Evolutionary conservation across 2,888 invertebrate genomes (phyloP).

Genomic region (Fabriciana adippe): DNA sequence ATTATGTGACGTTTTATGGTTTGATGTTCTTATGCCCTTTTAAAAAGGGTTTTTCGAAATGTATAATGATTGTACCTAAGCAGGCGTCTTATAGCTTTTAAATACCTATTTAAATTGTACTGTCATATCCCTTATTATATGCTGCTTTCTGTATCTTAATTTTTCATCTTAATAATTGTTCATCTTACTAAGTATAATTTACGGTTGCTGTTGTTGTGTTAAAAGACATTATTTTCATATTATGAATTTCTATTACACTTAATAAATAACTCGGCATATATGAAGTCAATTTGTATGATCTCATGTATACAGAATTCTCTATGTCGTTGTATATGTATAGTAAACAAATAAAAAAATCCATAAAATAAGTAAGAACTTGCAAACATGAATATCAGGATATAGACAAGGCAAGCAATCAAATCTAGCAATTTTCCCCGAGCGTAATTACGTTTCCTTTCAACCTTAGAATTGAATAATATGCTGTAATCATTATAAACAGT

Average conservation of each 20-base stretch:
- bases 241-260: too few relatives aligned
- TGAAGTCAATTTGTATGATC: too few relatives aligned
- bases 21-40: conserved; percentile 4
- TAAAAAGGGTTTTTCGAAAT: conserved; percentile 37
- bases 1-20: conserved; percentile 36
- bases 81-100: background rate
- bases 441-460: conserved; percentile 34
- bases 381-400: conserved; percentile 42
- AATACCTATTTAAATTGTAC: too few relatives aligned
- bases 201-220: too few relatives aligned
- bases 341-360: background rate
- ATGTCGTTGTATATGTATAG: background rate
- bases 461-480: conserved; percentile 39
- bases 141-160: background rate
- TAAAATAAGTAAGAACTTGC: background rate
- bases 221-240: too few relatives aligned
- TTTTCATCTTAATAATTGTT: background rate
- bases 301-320: too few relatives aligned
- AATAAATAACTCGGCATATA: too few relatives aligned
- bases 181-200: too few relatives aligned
- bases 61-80: conserved; percentile 19
- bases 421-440: conserved; percentile 8
- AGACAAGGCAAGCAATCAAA: conserved; percentile 39
- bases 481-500: conserved; percentile 26
- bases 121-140: background rate